Conservation (phyloP, 2,113 vertebrate genomes). For the Alethe castanea region DNA sequence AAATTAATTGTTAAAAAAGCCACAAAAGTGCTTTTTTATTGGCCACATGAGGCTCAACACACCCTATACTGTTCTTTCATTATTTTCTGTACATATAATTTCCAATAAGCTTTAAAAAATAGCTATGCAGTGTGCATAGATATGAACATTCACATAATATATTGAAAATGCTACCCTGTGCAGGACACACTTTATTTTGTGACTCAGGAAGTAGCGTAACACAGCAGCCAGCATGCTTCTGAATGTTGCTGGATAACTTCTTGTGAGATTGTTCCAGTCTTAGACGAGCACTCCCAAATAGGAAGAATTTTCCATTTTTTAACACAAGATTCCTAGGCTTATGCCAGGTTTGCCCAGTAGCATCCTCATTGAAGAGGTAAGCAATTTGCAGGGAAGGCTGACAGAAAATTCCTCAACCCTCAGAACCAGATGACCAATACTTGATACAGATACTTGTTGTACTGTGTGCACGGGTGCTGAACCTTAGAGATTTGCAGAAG, state of each 20-base stretch:
- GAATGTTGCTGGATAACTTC: background rate
- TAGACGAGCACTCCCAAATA: background rate
- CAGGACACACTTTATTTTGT: background rate
- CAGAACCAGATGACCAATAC: background rate
- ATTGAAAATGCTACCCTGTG: background rate
- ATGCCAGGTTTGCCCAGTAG: background rate
- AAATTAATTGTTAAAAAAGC: constrained; percentile 73
- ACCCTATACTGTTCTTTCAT: constrained; percentile 12
- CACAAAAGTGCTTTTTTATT: constrained; percentile 71
- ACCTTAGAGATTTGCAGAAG: background rate
- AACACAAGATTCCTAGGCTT: background rate
- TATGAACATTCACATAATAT: background rate
- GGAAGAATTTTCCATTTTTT: background rate
- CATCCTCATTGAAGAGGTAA: constrained; percentile 13
- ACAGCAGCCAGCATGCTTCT: background rate
- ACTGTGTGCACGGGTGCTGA: background rate
- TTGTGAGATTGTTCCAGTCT: background rate
- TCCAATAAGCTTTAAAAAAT: constrained; percentile 41
- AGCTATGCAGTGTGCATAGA: background rate
- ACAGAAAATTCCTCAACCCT: background rate
- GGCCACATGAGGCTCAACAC: constrained; percentile 43
- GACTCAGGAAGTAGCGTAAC: background rate
- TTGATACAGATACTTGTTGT: background rate
- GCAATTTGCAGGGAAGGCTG: background rate
- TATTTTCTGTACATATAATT: constrained; percentile 46